Evolutionary conservation across 2,113 vertebrate species (phyloP).

Genomic region (Pycnonotus jocosus): DNA sequence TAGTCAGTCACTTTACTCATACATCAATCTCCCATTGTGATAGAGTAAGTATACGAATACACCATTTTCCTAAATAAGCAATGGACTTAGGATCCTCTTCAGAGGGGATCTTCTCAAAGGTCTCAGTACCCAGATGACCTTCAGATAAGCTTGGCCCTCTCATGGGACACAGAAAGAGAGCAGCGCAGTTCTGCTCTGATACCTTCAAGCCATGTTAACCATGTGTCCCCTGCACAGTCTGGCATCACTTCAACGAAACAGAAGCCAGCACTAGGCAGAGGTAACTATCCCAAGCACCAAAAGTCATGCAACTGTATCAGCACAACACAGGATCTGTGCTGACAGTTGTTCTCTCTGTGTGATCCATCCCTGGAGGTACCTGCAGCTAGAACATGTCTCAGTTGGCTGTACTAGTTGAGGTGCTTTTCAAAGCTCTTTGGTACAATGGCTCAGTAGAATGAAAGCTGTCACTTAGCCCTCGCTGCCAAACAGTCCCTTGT

Average conservation of each 20-base stretch:
- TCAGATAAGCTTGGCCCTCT: not conserved
- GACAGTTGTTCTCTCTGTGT: not conserved
- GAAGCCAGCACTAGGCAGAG: not conserved
- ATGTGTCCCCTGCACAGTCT: not conserved
- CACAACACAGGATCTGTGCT: not conserved
- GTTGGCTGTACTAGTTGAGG: not conserved
- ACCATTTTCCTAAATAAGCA: not conserved
- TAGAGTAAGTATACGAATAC: not conserved
- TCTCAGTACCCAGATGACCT: not conserved
- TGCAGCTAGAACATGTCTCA: not conserved
- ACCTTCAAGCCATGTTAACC: not conserved
- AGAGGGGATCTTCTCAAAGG: not conserved
- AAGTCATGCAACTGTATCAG: not conserved
- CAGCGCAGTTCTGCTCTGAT: not conserved
- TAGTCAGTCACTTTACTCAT: not conserved
- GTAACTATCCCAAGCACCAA: not conserved
- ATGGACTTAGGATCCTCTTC: not conserved
- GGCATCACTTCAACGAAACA: not conserved
- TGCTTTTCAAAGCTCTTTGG: not conserved
- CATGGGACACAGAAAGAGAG: not conserved
- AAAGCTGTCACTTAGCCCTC: not conserved
- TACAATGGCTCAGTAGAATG: not conserved
- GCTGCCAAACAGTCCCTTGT: not conserved
- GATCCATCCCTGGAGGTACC: not conserved
- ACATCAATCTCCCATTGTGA: not conserved